These are phyloP conservation scores for Germaria angustata DNA, from an alignment of 2,888 invertebrate species.

Conservation along the genomic window DNA sequence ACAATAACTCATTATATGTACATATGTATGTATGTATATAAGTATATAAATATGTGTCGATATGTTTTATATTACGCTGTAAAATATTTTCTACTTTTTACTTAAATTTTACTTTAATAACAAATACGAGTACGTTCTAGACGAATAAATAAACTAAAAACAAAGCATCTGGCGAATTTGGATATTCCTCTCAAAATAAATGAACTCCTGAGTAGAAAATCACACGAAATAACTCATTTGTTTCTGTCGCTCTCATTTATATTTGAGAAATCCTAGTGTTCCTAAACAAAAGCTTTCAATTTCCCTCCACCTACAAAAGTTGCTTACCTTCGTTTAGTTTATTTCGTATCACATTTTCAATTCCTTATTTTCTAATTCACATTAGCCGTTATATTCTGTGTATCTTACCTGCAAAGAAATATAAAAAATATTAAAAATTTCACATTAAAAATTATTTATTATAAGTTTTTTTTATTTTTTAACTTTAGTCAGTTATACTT, in stretches of 20 bases:
- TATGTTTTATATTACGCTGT: slow-evolving; percentile 36
- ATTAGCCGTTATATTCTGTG: background rate
- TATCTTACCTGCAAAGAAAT: slow-evolving; percentile 54
- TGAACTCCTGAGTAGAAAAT: slow-evolving; percentile 16
- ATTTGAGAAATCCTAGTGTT: background rate
- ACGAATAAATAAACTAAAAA: slow-evolving; percentile 32
- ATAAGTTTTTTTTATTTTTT: slow-evolving; percentile 23
- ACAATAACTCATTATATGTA: too few relatives aligned
- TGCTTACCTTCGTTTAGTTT: slow-evolving; percentile 32
- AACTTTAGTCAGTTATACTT: background rate
- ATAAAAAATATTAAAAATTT: background rate
- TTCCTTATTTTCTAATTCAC: slow-evolving; percentile 45
- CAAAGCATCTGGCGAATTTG: background rate
- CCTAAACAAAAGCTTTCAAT: slow-evolving; percentile 1
- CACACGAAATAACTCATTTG: background rate
- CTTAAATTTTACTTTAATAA: background rate
- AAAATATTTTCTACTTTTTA: background rate
- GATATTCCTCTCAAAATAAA: slow-evolving; percentile 59
- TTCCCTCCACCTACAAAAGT: background rate
- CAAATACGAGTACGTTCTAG: slow-evolving; percentile 19
- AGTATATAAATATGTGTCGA: too few relatives aligned
- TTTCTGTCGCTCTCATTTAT: background rate
- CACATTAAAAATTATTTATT: slow-evolving; percentile 23
- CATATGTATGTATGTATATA: background rate
- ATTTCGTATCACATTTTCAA: background rate